These are phyloP conservation scores for Phalacrocorax brasilianus DNA, from an alignment of 2,113 vertebrate genomes.

Conservation along the genomic window DNA sequence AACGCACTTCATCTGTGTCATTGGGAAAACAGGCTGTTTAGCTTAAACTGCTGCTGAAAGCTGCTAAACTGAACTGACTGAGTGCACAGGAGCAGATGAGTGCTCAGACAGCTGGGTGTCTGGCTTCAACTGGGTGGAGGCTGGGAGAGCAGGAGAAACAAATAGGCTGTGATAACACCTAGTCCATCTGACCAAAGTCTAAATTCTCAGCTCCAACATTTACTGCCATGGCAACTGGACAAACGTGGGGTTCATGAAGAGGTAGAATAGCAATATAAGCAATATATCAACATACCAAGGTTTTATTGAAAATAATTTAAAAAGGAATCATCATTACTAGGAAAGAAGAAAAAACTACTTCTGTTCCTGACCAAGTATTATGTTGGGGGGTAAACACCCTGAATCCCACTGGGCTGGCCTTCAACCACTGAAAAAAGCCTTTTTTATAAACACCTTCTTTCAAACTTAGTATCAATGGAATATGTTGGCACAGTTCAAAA, in stretches of 20 bases:
- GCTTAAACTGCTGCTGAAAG: background rate
- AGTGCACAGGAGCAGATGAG: rapidly evolving
- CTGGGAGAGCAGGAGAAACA: background rate
- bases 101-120: background rate
- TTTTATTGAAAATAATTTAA: background rate
- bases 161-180: background rate
- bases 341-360: background rate
- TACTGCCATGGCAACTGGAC: background rate
- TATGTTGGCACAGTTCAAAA: background rate
- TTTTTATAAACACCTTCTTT: background rate
- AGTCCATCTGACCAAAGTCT: background rate
- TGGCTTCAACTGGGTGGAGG: background rate
- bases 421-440: background rate
- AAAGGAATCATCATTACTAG: background rate
- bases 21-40: background rate
- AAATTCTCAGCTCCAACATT: background rate
- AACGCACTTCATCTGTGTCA: background rate
- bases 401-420: background rate
- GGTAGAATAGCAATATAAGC: background rate
- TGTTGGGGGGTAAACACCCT: background rate
- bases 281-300: background rate
- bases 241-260: background rate
- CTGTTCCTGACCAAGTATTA: background rate
- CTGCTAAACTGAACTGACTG: background rate
- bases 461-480: background rate